Base-by-base conservation (phyloP, 2,888 invertebrate species). In the Frankliniella intonsa region DNA sequence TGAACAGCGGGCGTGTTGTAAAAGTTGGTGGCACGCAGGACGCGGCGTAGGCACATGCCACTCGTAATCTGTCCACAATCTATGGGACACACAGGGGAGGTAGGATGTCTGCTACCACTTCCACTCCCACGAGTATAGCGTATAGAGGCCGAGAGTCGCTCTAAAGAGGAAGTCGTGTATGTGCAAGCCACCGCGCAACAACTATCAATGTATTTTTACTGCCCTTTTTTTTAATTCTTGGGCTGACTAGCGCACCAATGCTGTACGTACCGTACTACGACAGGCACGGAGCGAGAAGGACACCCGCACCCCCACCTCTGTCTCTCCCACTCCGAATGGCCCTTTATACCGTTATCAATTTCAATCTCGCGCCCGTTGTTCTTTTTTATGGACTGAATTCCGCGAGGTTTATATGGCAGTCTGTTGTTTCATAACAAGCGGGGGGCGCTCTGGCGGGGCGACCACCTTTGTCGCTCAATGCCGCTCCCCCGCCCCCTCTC, bases 391-490 rank as follows among this genome's bases (percentile, higher is more conserved):
- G 22, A 76, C 25, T 22, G 69, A 76, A 76, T 76, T 76, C 69
- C 69, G 69, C 69, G 69, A 76, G n/a, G 69, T 76, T 76, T 76
- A 22, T 76, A 25, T 76, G 69, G 69, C 69, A 22, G 69, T 62
- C 62, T 17, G 17, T 22, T 76, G 69, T 76, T 76, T 25, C 69
- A 76, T 22, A 76, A 25, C 69, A 12, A 55, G 69, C 22, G 10
- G 69, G 69, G 69, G 65, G 22, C 22, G 69, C 69, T n/a, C 55
- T 17, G 55, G 55, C 38, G 38, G 38, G 38, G 38, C 38, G 38
- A 38, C 38, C 38, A 38, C n/a, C 65, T 69, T 19, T 69, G 69
- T 69, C 55, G 69, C 69, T 22, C 9, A 55, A 55, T 55, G 69
- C 22, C 69, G n/a, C 69, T 11, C 69, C 65, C n/a, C 22, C 69